phyloP scores from a whole-genome alignment of 2,113 vertebrate genomes.

The Acanthochromis polyacanthus region DNA sequence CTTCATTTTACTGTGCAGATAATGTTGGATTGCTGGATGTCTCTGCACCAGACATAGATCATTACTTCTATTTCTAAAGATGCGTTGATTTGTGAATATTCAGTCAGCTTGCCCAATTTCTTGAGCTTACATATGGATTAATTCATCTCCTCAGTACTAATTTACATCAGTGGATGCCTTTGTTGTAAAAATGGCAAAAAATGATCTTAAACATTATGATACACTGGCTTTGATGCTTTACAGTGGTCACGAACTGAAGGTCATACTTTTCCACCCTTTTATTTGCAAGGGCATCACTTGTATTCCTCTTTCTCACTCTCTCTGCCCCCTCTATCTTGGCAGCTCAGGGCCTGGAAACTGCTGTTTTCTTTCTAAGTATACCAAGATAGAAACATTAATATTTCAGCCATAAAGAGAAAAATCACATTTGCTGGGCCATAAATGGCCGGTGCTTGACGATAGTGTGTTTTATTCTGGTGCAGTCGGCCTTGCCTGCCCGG shows the following conservation, averaged over 20 bases:
- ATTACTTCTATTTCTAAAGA: too few species aligned
- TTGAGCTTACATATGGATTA: not conserved
- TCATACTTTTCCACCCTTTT: conserved; percentile 39
- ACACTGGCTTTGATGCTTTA: conserved; percentile 18
- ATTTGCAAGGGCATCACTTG: conserved; percentile 45
- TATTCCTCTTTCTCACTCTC: conserved; percentile 4
- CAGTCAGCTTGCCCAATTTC: not conserved
- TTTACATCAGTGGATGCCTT: not conserved
- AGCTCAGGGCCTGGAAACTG: conserved; percentile 50
- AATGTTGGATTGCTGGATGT: too few species aligned
- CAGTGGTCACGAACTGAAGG: conserved; percentile 35
- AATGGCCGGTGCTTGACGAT: conserved; percentile 56
- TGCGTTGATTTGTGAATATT: not conserved
- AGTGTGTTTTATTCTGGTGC: conserved; percentile 62
- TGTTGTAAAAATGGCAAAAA: not conserved
- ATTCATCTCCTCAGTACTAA: not conserved
- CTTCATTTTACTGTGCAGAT: too few species aligned
- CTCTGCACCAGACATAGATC: too few species aligned
- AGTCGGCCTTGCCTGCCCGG: conserved; percentile 47
- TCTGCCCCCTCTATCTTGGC: conserved; percentile 21
- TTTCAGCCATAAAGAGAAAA: conserved; percentile 73
- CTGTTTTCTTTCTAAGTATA: conserved; percentile 66
- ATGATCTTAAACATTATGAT: conserved; percentile 8
- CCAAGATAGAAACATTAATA: conserved; percentile 74
- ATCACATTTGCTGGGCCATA: conserved; percentile 67